Conservation (phyloP, 2,113 vertebrate genomes). For the Xerus inauris region DNA sequence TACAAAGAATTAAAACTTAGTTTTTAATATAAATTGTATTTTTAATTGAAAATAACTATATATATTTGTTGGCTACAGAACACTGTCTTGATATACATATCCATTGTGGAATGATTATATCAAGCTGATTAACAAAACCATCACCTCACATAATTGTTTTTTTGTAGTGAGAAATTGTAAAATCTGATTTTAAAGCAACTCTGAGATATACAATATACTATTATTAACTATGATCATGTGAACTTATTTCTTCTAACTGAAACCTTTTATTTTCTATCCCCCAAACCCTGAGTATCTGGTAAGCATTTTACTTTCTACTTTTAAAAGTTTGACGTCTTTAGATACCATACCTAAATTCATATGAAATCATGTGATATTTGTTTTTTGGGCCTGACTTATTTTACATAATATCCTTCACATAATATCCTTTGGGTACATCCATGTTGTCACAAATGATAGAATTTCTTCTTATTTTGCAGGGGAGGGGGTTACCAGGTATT, state of each 20-base stretch:
- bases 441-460: background rate
- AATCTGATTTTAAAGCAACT: background rate
- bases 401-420: background rate
- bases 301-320: background rate
- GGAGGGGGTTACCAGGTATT: too few species aligned
- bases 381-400: background rate
- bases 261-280: background rate
- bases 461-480: background rate
- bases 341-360: background rate
- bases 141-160: background rate
- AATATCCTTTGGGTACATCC: background rate
- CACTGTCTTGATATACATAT: background rate
- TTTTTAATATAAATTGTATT: background rate
- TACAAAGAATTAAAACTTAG: background rate
- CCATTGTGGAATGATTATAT: background rate
- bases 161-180: background rate
- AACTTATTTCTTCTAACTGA: background rate
- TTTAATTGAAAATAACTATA: background rate
- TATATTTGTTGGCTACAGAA: background rate
- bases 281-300: background rate
- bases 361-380: background rate
- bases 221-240: background rate
- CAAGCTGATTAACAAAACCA: background rate
- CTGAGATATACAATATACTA: background rate
- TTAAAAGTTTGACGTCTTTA: background rate